A percentile compares a stretch with the other conserved stretches of the same genome.
phyloP scores from a whole-genome alignment of 92 coral and sea anemone genomes.

The Parazoanthus atlanticus region DNA sequence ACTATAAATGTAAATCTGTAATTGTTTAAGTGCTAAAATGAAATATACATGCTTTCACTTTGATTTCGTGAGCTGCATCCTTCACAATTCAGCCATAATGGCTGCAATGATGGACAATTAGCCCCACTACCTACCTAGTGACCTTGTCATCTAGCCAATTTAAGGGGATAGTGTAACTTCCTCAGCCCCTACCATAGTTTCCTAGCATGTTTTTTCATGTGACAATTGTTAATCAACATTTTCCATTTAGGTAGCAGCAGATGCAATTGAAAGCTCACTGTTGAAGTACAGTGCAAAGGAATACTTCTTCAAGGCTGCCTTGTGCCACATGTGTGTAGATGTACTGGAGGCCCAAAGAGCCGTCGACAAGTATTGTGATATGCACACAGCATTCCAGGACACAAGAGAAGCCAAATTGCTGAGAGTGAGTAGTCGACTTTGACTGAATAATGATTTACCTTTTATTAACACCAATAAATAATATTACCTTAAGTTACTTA shows the following conservation, averaged over 20 bases:
- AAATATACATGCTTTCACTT: too few species aligned
- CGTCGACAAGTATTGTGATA: constrained; percentile 93
- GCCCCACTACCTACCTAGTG: too few species aligned
- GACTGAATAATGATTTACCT: too few species aligned
- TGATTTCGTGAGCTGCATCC: too few species aligned
- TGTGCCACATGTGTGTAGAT: constrained; percentile 98
- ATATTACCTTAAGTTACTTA: too few species aligned
- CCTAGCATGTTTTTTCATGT: background rate
- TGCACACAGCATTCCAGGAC: constrained; percentile 99
- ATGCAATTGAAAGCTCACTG: constrained; percentile 94
- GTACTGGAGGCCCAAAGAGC: constrained; percentile 91
- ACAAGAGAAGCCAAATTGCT: constrained; percentile 90
- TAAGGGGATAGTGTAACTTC: background rate
- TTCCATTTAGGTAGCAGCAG: constrained; percentile 84
- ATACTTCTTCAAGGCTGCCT: constrained; percentile 95
- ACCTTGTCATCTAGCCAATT: too few species aligned
- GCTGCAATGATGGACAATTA: too few species aligned
- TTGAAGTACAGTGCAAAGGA: constrained; percentile 99
- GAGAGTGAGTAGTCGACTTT: constrained; percentile 51
- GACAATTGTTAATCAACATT: background rate
- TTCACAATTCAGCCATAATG: too few species aligned
- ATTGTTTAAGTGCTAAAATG: too few species aligned
- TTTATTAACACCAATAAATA: too few species aligned
- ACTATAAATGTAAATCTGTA: too few species aligned
- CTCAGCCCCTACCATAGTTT: background rate